phyloP scores from a whole-genome alignment of 2,888 invertebrate genomes.

The Lepidocyrtinus sp. region DNA sequence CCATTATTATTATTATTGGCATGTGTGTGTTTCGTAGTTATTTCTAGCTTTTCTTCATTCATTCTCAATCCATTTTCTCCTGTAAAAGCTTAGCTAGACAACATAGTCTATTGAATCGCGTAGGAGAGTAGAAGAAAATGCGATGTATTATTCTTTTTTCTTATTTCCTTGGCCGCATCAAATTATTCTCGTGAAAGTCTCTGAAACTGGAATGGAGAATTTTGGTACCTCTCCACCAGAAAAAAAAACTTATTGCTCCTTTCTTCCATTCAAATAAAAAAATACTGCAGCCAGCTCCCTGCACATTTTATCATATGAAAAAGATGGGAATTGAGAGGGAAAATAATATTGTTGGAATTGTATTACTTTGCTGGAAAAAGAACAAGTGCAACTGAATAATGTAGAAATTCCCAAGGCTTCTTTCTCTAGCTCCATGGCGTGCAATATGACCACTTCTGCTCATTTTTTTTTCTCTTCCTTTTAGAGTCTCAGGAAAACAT shows the following conservation, averaged over 20 bases:
- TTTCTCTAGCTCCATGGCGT: constrained; percentile 32
- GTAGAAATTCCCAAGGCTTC: constrained; percentile 38
- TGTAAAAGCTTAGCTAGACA: neutral
- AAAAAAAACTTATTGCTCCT: constrained; percentile 51
- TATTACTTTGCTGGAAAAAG: constrained; percentile 31
- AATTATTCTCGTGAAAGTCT: constrained; percentile 39
- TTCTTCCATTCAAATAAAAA: constrained; percentile 19
- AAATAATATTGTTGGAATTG: constrained; percentile 45
- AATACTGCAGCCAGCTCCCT: neutral
- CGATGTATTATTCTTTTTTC: constrained; percentile 30
- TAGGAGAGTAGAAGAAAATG: constrained; percentile 30
- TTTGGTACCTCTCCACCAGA: neutral
- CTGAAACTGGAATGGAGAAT: too few species aligned
- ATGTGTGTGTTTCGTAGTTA: constrained; percentile 16
- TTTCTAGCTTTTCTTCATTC: neutral
- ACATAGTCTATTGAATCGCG: neutral
- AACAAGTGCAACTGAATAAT: constrained; percentile 12
- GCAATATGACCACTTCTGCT: constrained; percentile 43
- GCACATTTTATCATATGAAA: constrained; percentile 41
- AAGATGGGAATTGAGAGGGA: constrained; percentile 14
- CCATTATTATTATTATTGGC: constrained; percentile 48
- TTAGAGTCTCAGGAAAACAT: too few species aligned
- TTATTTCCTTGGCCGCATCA: constrained; percentile 50
- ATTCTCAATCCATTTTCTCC: constrained; percentile 9
- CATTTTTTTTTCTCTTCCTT: too few species aligned